Conservation (phyloP, 2,113 vertebrate species). For the Panthera uncia region DNA sequence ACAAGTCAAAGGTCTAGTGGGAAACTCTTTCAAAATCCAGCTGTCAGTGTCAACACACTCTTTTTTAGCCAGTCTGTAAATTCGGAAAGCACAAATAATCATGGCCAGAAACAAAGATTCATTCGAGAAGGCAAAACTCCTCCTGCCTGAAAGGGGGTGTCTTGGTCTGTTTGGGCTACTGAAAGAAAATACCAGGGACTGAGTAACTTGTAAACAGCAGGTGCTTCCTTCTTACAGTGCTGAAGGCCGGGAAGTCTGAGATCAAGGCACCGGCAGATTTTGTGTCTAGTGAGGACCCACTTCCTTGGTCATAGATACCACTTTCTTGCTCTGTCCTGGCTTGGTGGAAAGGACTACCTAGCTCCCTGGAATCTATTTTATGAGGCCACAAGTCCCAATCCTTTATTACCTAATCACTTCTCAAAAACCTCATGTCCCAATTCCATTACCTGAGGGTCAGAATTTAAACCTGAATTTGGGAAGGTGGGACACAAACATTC, state of each 20-base stretch:
- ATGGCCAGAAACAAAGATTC: slow-evolving; percentile 51
- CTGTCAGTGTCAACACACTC: slow-evolving; percentile 25
- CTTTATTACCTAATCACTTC: not conserved
- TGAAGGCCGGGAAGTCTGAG: not conserved
- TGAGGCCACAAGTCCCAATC: not conserved
- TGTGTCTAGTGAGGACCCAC: not conserved
- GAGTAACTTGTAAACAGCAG: not conserved
- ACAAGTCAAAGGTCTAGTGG: slow-evolving; percentile 57
- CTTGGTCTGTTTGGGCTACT: not conserved
- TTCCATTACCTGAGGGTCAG: not conserved
- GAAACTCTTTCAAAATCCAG: slow-evolving; percentile 56
- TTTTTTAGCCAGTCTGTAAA: slow-evolving; percentile 16
- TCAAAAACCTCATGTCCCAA: not conserved
- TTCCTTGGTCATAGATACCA: not conserved
- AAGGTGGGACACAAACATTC: not conserved
- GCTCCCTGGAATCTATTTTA: not conserved
- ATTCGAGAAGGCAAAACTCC: slow-evolving; percentile 29
- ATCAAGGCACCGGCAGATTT: not conserved
- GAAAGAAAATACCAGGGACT: not conserved
- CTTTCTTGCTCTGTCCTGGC: not conserved
- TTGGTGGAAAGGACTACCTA: not conserved
- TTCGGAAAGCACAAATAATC: slow-evolving; percentile 35
- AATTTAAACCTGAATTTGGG: not conserved
- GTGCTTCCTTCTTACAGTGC: not conserved
- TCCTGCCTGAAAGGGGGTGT: not conserved